Base-by-base conservation (phyloP, 2,797 vertebrate genomes). In the Ciconia nigra region DNA sequence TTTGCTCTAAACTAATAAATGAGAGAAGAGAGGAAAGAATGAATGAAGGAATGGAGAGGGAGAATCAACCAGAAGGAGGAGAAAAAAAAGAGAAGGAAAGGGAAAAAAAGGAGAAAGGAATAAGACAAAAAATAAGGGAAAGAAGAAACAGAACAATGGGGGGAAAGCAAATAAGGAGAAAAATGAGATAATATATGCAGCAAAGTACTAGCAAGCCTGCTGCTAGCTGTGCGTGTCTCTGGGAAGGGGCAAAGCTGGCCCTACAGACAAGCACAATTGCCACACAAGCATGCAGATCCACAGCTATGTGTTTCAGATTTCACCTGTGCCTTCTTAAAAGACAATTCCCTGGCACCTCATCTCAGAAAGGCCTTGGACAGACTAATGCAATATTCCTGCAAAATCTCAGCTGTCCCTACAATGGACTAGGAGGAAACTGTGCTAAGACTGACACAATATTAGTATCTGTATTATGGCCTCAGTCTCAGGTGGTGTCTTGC, bases 1-100 rank as follows among this genome's bases (percentile, higher is more conserved):
- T 95, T 91, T 91, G 51, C 74, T 92, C 80, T 96, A 93, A 97
- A 98, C 54, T 95, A 96, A 96, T 97, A 96, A 96, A 92, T 72
- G 71, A 83, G 72, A 83, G 65, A 83, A 84, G 58, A 83, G 57
- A 87, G 15, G 55, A 84, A 93, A 87, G 70, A 87, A 39, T 1
- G 21, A 94, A 91, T 49, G 87, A 59, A 83, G n/a, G 37, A 91
- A 70, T 9, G 9, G 46, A 88, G 15, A 88, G 22, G 41, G 9
- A 69, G n/a, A 83, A 39, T 33, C n/a, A 47, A 19, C 25, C 3
- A 41, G 37, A 71, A 76, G 25, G 15, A 86, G 13, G 11, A 55
- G 37, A 71, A 73, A 83, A 70, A 46, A 11, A 51, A 37, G 20
- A 80, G 18, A 65, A 83, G 8, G 16, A 39, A 80, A 59, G 15